Evolutionary conservation across 2,797 vertebrate species (phyloP).

Genomic region (Atherinosoma microstoma): DNA sequence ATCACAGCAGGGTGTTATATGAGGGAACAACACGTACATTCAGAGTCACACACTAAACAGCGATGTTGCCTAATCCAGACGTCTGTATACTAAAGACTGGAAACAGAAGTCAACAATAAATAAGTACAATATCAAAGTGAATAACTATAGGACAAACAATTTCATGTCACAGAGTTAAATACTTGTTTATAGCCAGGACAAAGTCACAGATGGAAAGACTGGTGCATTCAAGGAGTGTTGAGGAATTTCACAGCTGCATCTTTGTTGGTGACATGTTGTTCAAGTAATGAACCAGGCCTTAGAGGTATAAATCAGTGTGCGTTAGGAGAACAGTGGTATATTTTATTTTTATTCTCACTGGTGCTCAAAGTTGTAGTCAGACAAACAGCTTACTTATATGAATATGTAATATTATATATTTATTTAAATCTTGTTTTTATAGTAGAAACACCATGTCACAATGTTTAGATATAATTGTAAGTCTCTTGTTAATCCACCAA

Average conservation of each 20-base stretch:
- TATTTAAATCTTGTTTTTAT: neutral
- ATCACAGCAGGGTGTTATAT: constrained; percentile 59
- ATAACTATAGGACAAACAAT: neutral
- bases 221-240: constrained; percentile 47
- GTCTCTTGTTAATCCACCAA: too few relatives aligned
- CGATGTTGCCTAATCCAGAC: constrained; percentile 12
- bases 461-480: neutral
- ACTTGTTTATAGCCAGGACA: constrained; percentile 21
- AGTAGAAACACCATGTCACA: neutral
- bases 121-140: neutral
- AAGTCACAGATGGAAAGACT: constrained; percentile 21
- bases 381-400: neutral
- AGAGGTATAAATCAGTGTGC: constrained; percentile 39
- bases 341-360: constrained; percentile 12
- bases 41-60: constrained; percentile 57
- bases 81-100: neutral
- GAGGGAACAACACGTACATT: constrained; percentile 54
- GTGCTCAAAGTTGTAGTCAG: constrained; percentile 7
- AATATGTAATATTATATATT: too few relatives aligned
- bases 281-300: constrained; percentile 41
- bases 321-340: constrained; percentile 24
- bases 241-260: constrained; percentile 62
- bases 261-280: constrained; percentile 27
- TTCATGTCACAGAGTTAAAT: neutral
- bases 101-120: constrained; percentile 7